Conservation (phyloP, 1,140 invertebrate genomes). For the Anastatus disparis region DNA sequence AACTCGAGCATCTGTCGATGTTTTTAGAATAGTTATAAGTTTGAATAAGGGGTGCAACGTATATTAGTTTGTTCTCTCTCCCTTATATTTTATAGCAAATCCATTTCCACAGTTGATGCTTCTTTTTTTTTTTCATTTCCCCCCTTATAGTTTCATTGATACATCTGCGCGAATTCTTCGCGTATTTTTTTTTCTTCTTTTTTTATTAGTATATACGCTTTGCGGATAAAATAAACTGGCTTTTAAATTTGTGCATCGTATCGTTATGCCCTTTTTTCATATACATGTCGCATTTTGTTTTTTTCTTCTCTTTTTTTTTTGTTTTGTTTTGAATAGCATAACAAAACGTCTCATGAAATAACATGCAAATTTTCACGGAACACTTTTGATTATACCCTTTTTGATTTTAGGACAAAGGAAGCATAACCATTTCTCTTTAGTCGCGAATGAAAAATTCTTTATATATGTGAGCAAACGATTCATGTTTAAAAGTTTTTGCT, state of each 20-base stretch:
- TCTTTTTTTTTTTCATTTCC: not conserved
- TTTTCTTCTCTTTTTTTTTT: not conserved
- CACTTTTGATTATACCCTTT: too few species aligned
- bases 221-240: not conserved
- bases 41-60: slow-evolving; percentile 20
- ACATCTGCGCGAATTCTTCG: slow-evolving; percentile 30
- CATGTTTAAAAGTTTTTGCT: too few species aligned
- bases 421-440: too few species aligned
- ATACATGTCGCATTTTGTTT: not conserved
- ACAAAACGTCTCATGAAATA: slow-evolving; percentile 10
- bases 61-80: slow-evolving; percentile 24
- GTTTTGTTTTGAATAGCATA: too few species aligned
- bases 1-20: slow-evolving; percentile 35
- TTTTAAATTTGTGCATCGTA: slow-evolving; percentile 23
- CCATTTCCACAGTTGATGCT: slow-evolving; percentile 21
- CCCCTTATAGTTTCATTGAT: slow-evolving; percentile 26
- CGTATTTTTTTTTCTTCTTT: slow-evolving; percentile 11
- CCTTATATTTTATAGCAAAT: slow-evolving; percentile 14
- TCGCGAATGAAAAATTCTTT: not conserved
- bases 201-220: too few species aligned
- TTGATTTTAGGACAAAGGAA: too few species aligned
- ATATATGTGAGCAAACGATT: not conserved
- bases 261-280: slow-evolving; percentile 3
- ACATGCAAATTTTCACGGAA: not conserved
- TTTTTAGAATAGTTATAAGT: slow-evolving; percentile 34